Evolutionary conservation across 2,113 vertebrate species (phyloP), one percentile per base, ranked within the genome.

Genomic region (Helogale parvula): DNA sequence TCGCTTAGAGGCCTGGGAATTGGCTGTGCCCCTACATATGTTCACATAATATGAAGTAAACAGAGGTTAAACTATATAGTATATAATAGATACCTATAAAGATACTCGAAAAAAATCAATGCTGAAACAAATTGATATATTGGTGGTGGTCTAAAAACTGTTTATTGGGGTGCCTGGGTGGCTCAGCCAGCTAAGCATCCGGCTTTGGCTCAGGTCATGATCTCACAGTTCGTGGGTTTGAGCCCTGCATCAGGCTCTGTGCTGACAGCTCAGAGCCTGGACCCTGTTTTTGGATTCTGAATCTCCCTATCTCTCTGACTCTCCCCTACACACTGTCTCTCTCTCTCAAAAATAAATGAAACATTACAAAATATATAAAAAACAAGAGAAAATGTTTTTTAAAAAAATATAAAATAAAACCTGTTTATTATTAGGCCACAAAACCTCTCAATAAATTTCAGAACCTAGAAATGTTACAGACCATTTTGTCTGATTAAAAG

Each of bases 341-440:
- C 50, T 3, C 50, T 50, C 50, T 50, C 50, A 50, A 50, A 50
- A 50, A 50, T 50, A 50, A 50, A 50, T 50, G 9, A 50, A 50
- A 50, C 50, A 50, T 50, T 50, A 50, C 12, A 50, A 50, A 50
- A 50, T 50, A 50, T 50, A 50, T 50, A 50, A 50, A 50, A 50
- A 13, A 50, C 50, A 50, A 50, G 50, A 50, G 50, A 50, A 50
- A 50, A 50, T 50, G 13, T 50, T 50, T 50, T 50, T 50, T 50
- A 50, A 50, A 50, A 12, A 50, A 50, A 50, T 13, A 13, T 11
- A 50, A 50, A 50, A 50, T 84, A 77, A 29, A 97, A 94, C 92
- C 12, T 71, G 29, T 88, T 95, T 93, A 93, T 71, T 93, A 93
- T 60, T 93, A 38, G 74, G 7, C 60, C n/a, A 84, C 21, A 95